These are phyloP conservation scores for Melanotaenia boesemani DNA, from an alignment of 2,797 vertebrate species.

Conservation along the genomic window DNA sequence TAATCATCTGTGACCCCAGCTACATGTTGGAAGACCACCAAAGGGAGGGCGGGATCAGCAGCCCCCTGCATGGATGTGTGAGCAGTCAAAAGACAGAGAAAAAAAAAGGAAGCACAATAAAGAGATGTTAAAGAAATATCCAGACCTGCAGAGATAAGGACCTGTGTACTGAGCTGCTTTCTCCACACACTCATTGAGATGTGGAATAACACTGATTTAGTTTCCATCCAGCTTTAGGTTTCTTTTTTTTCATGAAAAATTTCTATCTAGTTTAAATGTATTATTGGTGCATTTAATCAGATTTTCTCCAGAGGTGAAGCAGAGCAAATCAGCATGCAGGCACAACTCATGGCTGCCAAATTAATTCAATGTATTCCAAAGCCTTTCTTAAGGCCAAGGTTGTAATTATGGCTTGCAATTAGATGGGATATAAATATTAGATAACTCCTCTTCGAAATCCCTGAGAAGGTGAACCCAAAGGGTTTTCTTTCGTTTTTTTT, in stretches of 20 bases:
- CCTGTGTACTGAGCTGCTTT: conserved; percentile 15
- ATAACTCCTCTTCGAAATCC: conserved; percentile 62
- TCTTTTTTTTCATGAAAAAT: conserved; percentile 26
- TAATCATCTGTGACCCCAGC: conserved; percentile 81
- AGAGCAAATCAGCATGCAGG: conserved; percentile 68
- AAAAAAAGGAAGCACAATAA: conserved; percentile 11
- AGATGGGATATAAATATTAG: conserved; percentile 75
- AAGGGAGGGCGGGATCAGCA: conserved; percentile 52
- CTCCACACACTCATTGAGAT: neutral
- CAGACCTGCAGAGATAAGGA: conserved; percentile 33
- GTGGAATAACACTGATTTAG: conserved; percentile 32
- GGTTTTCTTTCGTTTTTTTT: conserved; percentile 43
- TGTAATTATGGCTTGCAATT: conserved; percentile 81
- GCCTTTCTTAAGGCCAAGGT: conserved; percentile 76
- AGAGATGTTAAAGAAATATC: conserved; percentile 50
- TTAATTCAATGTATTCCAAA: conserved; percentile 79
- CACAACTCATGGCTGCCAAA: conserved; percentile 71
- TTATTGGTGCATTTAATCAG: conserved; percentile 71
- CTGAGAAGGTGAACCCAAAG: conserved; percentile 64
- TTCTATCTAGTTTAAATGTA: conserved; percentile 56
- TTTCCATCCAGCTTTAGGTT: conserved; percentile 27
- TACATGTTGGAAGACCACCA: conserved; percentile 65
- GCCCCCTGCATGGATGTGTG: conserved; percentile 22
- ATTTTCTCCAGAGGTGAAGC: conserved; percentile 63
- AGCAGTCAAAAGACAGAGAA: conserved; percentile 35